Percentiles rank a stretch among this genome's conserved stretches.
phyloP scores from a whole-genome alignment of 2,113 vertebrate species.

The Ciconia boyciana region DNA sequence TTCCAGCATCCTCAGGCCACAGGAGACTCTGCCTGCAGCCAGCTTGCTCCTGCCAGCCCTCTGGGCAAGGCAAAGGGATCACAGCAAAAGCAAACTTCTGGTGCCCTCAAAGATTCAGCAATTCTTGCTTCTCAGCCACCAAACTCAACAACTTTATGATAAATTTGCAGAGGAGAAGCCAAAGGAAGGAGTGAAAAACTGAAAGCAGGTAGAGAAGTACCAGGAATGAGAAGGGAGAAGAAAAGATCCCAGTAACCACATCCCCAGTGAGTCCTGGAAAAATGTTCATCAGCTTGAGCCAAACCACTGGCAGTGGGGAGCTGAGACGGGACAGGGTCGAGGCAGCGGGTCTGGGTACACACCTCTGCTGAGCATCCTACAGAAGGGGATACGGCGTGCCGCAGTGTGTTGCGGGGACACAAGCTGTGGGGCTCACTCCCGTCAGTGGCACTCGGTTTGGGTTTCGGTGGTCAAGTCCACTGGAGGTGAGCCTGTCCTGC shows the following conservation, averaged over 20 bases:
- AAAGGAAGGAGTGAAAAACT: background rate
- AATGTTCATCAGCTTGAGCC: background rate
- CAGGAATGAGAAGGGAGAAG: background rate
- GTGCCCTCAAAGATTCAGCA: background rate
- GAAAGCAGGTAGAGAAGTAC: background rate
- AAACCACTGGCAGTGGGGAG: background rate
- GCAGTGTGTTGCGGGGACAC: background rate
- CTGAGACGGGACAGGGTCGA: rapidly evolving
- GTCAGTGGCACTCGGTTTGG: background rate
- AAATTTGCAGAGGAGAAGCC: background rate
- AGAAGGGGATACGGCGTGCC: background rate
- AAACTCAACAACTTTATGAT: background rate
- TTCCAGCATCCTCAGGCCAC: rapidly evolving
- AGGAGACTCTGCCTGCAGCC: background rate
- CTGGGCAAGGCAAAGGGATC: background rate
- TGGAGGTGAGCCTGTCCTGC: background rate
- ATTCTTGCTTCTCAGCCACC: background rate
- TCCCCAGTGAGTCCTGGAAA: background rate
- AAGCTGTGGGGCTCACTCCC: no score
- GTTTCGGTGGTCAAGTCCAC: background rate
- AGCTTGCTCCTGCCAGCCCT: background rate
- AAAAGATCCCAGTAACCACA: background rate
- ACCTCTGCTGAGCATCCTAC: background rate
- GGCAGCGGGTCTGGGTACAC: background rate
- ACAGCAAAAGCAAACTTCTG: background rate